Evolutionary conservation across 2,888 invertebrate species (phyloP).

Genomic region (Eupithecia insigniata): DNA sequence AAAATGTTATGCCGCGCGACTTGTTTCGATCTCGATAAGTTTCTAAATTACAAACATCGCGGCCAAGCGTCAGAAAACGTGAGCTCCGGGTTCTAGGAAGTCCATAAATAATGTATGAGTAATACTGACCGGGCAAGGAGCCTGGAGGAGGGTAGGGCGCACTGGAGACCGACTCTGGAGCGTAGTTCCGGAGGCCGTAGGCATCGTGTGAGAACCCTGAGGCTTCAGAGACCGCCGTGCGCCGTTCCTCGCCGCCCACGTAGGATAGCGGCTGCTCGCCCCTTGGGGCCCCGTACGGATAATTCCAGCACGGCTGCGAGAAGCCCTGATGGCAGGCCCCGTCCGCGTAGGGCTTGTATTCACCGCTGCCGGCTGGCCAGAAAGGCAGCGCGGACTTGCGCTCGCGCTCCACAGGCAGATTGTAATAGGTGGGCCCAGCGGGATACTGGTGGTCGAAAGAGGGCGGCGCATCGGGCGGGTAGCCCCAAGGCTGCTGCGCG

Average conservation of each 20-base stretch:
- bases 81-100: slow-evolving; percentile 56
- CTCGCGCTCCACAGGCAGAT: slow-evolving; percentile 87
- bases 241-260: slow-evolving; percentile 88
- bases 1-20: slow-evolving; percentile 67
- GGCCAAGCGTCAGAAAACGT: slow-evolving; percentile 67
- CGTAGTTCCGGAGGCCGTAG: slow-evolving; percentile 90
- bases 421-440: slow-evolving; percentile 89
- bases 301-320: slow-evolving; percentile 90
- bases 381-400: slow-evolving; percentile 87
- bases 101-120: slow-evolving; percentile 25
- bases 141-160: slow-evolving; percentile 92
- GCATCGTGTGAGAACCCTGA: slow-evolving; percentile 89
- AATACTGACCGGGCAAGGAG: slow-evolving; percentile 84
- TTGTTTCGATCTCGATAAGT: slow-evolving; percentile 72
- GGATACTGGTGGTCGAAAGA: slow-evolving; percentile 89
- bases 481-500: slow-evolving; percentile 90
- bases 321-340: slow-evolving; percentile 88
- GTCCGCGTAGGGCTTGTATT: slow-evolving; percentile 85
- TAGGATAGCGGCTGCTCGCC: slow-evolving; percentile 88
- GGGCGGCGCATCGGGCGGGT: slow-evolving; percentile 87
- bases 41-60: slow-evolving; percentile 75
- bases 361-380: slow-evolving; percentile 87
- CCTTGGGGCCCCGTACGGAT: slow-evolving; percentile 86
- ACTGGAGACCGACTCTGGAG: slow-evolving; percentile 88
- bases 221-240: slow-evolving; percentile 86